Percentiles rank a stretch among this genome's conserved stretches.
These are phyloP conservation scores for Troilus luridus DNA, from an alignment of 2,888 invertebrate species.

Conservation along the genomic window DNA sequence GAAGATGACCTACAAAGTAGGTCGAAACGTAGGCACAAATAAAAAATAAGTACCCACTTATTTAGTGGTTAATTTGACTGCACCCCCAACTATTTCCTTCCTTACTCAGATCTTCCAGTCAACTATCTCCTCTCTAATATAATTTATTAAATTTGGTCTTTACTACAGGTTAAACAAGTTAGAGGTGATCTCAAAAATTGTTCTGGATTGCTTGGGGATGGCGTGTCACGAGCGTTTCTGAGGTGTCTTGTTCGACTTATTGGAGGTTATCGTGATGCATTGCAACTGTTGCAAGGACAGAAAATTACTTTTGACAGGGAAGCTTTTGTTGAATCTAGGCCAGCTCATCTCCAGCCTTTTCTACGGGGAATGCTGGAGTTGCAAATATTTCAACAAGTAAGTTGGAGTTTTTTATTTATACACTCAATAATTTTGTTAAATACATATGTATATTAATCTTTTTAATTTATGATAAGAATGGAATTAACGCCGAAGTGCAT, in stretches of 20 bases:
- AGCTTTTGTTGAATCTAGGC: conserved; percentile 89
- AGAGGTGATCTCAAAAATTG: conserved; percentile 83
- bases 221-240: conserved; percentile 93
- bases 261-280: conserved; percentile 93
- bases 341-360: conserved; percentile 88
- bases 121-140: too few species aligned
- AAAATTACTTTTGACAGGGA: conserved; percentile 88
- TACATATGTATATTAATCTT: too few species aligned
- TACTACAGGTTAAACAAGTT: conserved; percentile 78
- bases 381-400: conserved; percentile 94
- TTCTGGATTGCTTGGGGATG: conserved; percentile 87
- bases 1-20: too few species aligned
- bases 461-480: too few species aligned
- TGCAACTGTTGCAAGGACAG: conserved; percentile 81
- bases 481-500: too few species aligned
- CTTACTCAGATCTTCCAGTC: too few species aligned
- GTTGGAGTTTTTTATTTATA: background rate
- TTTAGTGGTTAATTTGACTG: too few species aligned
- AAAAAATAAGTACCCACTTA: too few species aligned
- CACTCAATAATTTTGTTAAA: too few species aligned
- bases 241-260: conserved; percentile 93
- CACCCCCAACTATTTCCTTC: too few species aligned
- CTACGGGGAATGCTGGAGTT: conserved; percentile 90
- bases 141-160: conserved; percentile 62
- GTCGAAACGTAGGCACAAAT: too few species aligned